These are phyloP conservation scores for Saccopteryx leptura DNA, from an alignment of 2,113 vertebrate species.

Conservation along the genomic window DNA sequence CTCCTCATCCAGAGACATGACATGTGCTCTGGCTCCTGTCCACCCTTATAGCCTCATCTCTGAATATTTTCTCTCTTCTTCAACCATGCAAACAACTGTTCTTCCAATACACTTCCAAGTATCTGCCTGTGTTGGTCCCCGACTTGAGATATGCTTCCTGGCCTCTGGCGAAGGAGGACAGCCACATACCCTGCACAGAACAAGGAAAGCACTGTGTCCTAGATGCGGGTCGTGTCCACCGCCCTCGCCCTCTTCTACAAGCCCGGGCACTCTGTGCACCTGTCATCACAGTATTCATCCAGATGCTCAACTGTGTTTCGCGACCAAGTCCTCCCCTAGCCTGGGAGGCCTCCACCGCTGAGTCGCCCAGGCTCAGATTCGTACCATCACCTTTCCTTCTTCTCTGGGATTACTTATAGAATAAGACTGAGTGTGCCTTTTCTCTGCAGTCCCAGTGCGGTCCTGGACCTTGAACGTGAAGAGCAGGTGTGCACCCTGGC, in stretches of 20 bases:
- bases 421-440: not conserved
- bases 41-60: not conserved
- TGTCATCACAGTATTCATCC: not conserved
- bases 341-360: not conserved
- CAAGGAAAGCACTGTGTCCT: not conserved
- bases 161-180: not conserved
- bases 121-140: not conserved
- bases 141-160: not conserved
- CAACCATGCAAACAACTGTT: not conserved
- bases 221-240: not conserved
- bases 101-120: not conserved
- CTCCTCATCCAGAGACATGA: not conserved
- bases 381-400: not conserved
- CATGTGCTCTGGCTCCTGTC: not conserved
- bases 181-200: not conserved
- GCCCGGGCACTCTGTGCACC: no score
- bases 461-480: not conserved
- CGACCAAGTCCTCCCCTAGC: not conserved
- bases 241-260: no score
- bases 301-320: not conserved
- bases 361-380: not conserved
- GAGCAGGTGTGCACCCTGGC: not conserved
- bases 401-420: not conserved
- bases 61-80: not conserved
- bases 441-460: not conserved